Base-by-base conservation (phyloP, 2,888 invertebrate genomes). In the Epistrophe eligans region DNA sequence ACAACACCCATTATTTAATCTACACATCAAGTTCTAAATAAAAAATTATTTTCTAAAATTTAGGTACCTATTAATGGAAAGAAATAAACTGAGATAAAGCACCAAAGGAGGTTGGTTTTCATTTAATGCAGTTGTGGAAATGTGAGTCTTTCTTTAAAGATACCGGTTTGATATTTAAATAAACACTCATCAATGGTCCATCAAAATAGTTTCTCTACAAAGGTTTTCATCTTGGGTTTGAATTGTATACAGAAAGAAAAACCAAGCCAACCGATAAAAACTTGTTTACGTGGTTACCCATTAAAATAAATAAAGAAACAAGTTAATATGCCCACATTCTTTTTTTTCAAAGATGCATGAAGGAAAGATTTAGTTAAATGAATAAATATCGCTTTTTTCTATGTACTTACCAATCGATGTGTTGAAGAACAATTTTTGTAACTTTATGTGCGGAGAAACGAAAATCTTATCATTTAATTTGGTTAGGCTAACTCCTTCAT, bases 391-490 rank as follows among this genome's bases (percentile, higher is more conserved):
- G 28, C 2, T 50, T 19, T 4, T 19, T 50, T 10, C 6, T 45
- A 17, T 17, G 1, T 55, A 58, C 58, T 58, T 38, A 58, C 58
- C 35, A 0, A 55, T 55, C 0, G 24, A 24, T 24, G 24, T 55
- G 4, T 55, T 24, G 28, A 19, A 43, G 55, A 64, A 70, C 40
- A n/a, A n/a, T 48, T 4, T 19, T 48, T 48, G n/a, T 19, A 52
- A 50, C 35, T 35, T 19, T 43, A 19, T 6, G 43, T 48, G n/a
- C 17, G 43, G 15, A 10, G 52, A 0, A 43, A 43, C 15, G 7
- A 6, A 43, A n/a, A 35, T 48, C 28, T 77, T 82, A 77, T 77
- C 72, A 82, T 72, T 17, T 24, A 72, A 19, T 64, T 48, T 24
- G 4, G 50, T 13, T n/a, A 13, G 17, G 17, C 55, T n/a, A 10